Conservation (phyloP, 1,140 invertebrate genomes). For the Platyscapa corneri region DNA sequence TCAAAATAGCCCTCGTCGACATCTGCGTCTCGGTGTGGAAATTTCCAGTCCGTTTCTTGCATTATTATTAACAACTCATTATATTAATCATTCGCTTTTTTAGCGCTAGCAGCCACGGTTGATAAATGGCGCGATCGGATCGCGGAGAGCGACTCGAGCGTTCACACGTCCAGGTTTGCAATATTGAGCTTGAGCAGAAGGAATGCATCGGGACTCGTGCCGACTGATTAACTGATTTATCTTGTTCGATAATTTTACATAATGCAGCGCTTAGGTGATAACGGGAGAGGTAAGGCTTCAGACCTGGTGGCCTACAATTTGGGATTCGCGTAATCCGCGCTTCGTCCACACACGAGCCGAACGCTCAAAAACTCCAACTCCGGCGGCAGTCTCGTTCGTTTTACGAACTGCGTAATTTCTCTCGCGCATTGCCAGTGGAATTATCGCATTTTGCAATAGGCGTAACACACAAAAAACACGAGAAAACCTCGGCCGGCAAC, state of each 20-base stretch:
- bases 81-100: too few relatives aligned
- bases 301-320: neutral
- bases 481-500: too few relatives aligned
- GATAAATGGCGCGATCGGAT: neutral
- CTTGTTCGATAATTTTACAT: neutral
- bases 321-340: neutral
- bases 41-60: too few relatives aligned
- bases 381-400: neutral
- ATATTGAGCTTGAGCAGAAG: neutral
- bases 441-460: constrained; percentile 15
- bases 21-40: too few relatives aligned
- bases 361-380: neutral
- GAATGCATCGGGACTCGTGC: neutral
- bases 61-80: too few relatives aligned
- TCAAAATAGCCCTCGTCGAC: neutral
- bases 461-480: neutral
- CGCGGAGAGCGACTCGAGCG: neutral
- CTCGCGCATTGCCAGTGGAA: neutral
- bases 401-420: neutral
- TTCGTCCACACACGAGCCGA: neutral
- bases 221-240: neutral
- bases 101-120: too few relatives aligned
- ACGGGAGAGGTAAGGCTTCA: too few relatives aligned
- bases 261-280: neutral
- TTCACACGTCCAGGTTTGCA: neutral